phyloP scores from a whole-genome alignment of 2,888 invertebrate species.

The Ryuthela nishihirai region DNA sequence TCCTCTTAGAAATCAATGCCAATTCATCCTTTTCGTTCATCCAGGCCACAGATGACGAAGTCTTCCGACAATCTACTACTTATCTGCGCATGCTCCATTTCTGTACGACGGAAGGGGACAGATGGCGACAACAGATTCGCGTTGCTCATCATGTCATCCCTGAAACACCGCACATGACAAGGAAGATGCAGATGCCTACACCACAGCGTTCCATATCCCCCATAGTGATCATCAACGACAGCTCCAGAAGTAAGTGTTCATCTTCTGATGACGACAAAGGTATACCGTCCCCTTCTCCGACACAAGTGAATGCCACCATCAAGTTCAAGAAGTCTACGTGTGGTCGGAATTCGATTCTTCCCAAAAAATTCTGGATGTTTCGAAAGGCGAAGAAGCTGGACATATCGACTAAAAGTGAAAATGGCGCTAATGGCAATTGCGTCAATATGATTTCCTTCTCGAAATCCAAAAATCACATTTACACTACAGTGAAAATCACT shows the following conservation, averaged over 20 bases:
- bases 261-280: neutral
- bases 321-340: neutral
- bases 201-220: neutral
- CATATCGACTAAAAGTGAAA: too few species aligned
- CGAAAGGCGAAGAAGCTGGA: slow-evolving; percentile 16
- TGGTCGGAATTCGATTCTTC: slow-evolving; percentile 8
- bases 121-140: slow-evolving; percentile 32
- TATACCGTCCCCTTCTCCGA: neutral
- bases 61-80: neutral
- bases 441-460: too few species aligned
- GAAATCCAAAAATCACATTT: slow-evolving; percentile 13
- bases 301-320: neutral
- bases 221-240: neutral
- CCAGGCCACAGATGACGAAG: slow-evolving; percentile 7
- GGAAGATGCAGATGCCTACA: too few species aligned
- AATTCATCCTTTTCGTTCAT: slow-evolving; percentile 23
- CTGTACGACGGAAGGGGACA: slow-evolving; percentile 23
- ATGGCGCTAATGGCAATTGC: too few species aligned
- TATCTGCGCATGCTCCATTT: slow-evolving; percentile 20
- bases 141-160: slow-evolving; percentile 28
- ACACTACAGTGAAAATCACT: slow-evolving; percentile 8
- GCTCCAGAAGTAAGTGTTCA: neutral
- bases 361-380: slow-evolving; percentile 32
- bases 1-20: slow-evolving; percentile 24
- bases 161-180: neutral